These are phyloP conservation scores for Cynopterus brachyotis DNA, from an alignment of 2,113 vertebrate genomes.

Conservation along the genomic window DNA sequence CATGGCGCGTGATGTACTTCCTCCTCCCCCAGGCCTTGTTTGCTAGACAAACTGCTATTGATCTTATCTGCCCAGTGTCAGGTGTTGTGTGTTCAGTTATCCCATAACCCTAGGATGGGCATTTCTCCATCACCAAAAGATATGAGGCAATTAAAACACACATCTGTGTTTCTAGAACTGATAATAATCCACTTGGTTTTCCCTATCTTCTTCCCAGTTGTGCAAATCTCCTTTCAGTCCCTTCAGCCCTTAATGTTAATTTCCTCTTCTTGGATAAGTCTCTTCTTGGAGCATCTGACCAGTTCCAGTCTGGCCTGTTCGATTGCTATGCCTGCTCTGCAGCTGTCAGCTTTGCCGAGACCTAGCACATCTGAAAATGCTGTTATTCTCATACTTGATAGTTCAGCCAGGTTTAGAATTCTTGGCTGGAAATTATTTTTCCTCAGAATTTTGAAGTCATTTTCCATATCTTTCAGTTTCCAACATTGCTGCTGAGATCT, in stretches of 20 bases:
- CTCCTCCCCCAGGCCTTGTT: background rate
- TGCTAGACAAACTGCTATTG: background rate
- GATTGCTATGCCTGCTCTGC: background rate
- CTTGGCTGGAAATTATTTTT: slow-evolving; percentile 45
- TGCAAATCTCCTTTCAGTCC: background rate
- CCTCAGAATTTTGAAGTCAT: slow-evolving; percentile 32
- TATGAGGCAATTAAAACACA: background rate
- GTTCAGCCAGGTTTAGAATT: slow-evolving; percentile 44
- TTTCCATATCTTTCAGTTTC: slow-evolving; percentile 41
- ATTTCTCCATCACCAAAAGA: background rate
- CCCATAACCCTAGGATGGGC: background rate
- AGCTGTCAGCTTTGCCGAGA: slow-evolving; percentile 9
- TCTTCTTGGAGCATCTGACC: background rate
- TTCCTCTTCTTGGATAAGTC: background rate
- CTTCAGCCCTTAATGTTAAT: background rate
- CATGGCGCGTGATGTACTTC: accelerated
- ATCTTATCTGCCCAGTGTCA: background rate
- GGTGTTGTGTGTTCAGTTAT: background rate
- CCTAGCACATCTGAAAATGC: slow-evolving; percentile 20
- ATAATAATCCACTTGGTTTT: background rate
- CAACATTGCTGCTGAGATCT: background rate
- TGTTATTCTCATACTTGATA: slow-evolving; percentile 17
- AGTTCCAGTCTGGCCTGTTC: background rate
- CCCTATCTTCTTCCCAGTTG: background rate
- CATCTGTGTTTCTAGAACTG: background rate